A percentile compares a stretch with the other conserved stretches of the same genome.
Evolutionary conservation across 2,113 vertebrate species (phyloP).

Genomic region (Bombycilla garrulus): DNA sequence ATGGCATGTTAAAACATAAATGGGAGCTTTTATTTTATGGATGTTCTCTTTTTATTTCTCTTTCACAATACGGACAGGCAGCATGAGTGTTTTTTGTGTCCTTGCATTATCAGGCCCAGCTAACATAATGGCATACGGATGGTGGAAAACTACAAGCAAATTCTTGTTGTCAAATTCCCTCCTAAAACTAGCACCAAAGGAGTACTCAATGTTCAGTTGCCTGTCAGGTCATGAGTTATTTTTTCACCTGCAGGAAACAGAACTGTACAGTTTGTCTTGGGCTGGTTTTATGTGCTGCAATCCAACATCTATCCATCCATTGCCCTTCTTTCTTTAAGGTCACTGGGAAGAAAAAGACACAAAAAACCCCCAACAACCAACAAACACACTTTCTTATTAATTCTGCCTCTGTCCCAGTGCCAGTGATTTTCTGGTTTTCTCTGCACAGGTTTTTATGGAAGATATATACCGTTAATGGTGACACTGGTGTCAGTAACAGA

Average conservation of each 20-base stretch:
- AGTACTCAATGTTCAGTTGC: conserved; percentile 52
- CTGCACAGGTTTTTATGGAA: neutral
- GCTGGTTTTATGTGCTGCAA: conserved; percentile 52
- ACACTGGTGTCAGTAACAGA: conserved; percentile 39
- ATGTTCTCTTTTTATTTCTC: conserved; percentile 66
- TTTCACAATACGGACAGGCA: neutral
- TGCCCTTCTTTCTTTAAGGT: conserved; percentile 51
- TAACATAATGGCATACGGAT: conserved; percentile 11
- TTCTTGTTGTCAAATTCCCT: conserved; percentile 67
- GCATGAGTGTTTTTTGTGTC: neutral
- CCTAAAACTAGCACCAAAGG: conserved; percentile 70
- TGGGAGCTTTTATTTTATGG: conserved; percentile 63
- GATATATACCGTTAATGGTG: neutral
- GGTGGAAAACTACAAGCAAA: conserved; percentile 67
- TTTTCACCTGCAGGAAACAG: conserved; percentile 68
- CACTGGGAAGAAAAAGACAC: neutral
- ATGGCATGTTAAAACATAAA: conserved; percentile 66
- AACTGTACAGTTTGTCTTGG: conserved; percentile 58
- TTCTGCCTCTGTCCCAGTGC: neutral
- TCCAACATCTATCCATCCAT: conserved; percentile 42
- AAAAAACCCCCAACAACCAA: neutral
- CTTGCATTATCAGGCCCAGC: conserved; percentile 28
- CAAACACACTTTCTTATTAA: conserved; percentile 18
- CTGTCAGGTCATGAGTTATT: conserved; percentile 67
- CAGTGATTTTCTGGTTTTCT: neutral